phyloP scores from a whole-genome alignment of 2,113 vertebrate genomes.

The Tylochromis polylepis region DNA sequence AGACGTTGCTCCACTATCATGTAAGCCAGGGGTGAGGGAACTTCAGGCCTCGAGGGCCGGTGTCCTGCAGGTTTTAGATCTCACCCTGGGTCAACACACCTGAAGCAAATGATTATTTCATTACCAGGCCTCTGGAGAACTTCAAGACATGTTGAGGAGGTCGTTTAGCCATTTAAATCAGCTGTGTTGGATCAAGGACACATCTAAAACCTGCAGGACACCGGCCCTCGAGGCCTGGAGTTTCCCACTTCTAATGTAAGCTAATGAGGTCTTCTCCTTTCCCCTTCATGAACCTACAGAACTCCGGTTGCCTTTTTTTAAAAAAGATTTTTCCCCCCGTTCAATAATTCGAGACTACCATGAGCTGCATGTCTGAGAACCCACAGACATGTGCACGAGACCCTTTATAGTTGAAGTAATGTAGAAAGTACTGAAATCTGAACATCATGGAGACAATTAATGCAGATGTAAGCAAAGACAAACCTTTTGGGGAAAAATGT shows the following conservation, averaged over 20 bases:
- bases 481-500: too few relatives aligned
- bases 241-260: too few relatives aligned
- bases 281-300: too few relatives aligned
- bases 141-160: not conserved
- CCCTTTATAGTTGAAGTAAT: not conserved
- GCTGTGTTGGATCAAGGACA: not conserved
- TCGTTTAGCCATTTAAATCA: rapidly evolving
- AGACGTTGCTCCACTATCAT: not conserved
- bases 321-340: too few relatives aligned
- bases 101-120: rapidly evolving
- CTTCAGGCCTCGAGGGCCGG: too few relatives aligned
- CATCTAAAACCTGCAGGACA: not conserved
- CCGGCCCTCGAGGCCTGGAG: too few relatives aligned
- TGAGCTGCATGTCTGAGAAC: too few relatives aligned
- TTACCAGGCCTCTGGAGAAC: not conserved
- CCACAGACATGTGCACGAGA: too few relatives aligned
- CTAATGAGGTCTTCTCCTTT: too few relatives aligned
- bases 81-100: not conserved
- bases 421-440: not conserved
- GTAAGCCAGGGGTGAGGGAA: rapidly evolving
- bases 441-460: not conserved
- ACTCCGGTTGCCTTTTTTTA: too few relatives aligned
- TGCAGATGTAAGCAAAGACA: not conserved
- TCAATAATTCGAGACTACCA: too few relatives aligned
- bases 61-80: too few relatives aligned